A percentile compares a stretch with the other conserved stretches of the same genome.
phyloP scores from a whole-genome alignment of 2,888 invertebrate species.

The Argyresthia albistria region DNA sequence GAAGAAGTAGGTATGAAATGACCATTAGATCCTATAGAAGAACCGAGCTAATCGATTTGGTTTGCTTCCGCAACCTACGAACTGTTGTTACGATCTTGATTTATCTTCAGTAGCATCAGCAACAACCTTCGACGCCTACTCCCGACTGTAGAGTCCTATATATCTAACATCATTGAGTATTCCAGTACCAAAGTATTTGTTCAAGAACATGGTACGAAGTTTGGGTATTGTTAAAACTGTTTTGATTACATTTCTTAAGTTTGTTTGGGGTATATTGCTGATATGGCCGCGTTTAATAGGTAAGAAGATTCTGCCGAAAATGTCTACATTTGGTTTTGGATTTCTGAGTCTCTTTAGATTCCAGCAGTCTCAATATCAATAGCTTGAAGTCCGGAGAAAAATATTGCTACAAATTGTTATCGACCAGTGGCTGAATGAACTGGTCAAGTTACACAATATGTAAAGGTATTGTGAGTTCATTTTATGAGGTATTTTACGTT shows the following conservation, averaged over 20 bases:
- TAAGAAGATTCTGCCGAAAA: conserved; percentile 18
- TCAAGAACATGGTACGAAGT: conserved; percentile 25
- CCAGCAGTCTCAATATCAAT: too few species aligned
- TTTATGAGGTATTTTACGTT: neutral
- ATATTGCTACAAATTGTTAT: too few species aligned
- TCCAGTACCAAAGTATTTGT: conserved; percentile 16
- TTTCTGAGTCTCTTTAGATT: too few species aligned
- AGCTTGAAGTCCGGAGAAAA: too few species aligned
- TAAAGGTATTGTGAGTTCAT: too few species aligned
- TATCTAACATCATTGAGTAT: conserved; percentile 7
- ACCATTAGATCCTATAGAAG: too few species aligned
- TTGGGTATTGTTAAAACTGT: conserved; percentile 15
- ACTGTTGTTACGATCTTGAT: neutral
- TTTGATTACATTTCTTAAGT: conserved; percentile 14
- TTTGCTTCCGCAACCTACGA: too few species aligned
- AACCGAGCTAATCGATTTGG: too few species aligned
- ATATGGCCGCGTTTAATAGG: conserved; percentile 26
- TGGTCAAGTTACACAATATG: too few species aligned
- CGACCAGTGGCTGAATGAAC: too few species aligned
- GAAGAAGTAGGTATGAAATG: too few species aligned
- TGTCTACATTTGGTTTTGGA: too few species aligned
- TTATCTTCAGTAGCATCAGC: conserved; percentile 1
- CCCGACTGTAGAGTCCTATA: neutral
- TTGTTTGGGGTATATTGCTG: conserved; percentile 10
- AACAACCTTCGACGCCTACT: conserved; percentile 30